phyloP scores from a whole-genome alignment of 2,113 vertebrate genomes.

The Muntiacus reevesi region DNA sequence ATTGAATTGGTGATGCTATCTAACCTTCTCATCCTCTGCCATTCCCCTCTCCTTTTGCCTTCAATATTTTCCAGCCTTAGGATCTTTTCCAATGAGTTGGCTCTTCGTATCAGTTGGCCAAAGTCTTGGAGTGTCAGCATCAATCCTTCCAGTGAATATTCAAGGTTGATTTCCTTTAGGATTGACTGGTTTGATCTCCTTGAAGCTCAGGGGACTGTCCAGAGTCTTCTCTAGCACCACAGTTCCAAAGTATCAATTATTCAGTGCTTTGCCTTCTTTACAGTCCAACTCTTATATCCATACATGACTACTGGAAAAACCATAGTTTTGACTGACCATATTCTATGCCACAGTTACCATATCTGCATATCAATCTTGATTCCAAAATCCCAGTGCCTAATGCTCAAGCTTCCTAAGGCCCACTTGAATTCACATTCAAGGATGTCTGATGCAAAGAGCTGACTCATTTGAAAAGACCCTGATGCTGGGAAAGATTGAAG shows the following conservation, averaged over 20 bases:
- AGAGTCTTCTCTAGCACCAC: neutral
- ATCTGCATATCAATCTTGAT: neutral
- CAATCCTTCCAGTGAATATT: neutral
- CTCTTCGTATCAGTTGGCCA: neutral
- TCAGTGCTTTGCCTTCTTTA: neutral
- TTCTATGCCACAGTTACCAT: fast-evolving
- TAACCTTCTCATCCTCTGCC: neutral
- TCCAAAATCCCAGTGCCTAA: neutral
- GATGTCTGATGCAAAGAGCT: neutral
- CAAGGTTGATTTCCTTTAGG: neutral
- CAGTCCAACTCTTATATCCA: neutral
- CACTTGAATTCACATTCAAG: neutral
- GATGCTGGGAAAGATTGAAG: neutral
- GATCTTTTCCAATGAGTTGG: neutral
- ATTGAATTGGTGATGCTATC: neutral
- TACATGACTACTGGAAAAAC: neutral
- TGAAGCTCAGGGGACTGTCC: neutral
- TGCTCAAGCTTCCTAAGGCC: neutral
- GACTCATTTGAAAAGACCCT: neutral
- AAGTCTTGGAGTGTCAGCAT: neutral
- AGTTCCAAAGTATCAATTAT: neutral
- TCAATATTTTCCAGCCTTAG: neutral
- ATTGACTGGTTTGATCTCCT: neutral
- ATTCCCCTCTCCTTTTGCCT: neutral
- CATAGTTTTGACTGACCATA: neutral